Conservation (phyloP, 2,113 vertebrate species). For the Centrocercus urophasianus region DNA sequence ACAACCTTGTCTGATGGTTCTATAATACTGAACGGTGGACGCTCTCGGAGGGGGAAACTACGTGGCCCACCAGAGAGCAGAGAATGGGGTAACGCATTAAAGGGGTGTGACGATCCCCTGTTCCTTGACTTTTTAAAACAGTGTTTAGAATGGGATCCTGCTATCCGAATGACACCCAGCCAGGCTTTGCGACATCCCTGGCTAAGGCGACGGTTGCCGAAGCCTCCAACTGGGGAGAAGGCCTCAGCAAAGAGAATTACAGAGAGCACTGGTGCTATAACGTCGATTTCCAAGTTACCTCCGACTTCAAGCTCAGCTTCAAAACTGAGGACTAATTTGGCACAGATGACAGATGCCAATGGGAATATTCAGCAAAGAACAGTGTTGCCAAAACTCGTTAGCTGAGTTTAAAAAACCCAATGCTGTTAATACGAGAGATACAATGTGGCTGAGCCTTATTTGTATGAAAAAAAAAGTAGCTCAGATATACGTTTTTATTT, state of each 20-base stretch:
- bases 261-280: slow-evolving; percentile 89
- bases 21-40: slow-evolving; percentile 89
- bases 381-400: slow-evolving; percentile 98
- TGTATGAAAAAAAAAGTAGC: slow-evolving; percentile 79
- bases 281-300: slow-evolving; percentile 95
- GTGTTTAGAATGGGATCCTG: slow-evolving; percentile 98
- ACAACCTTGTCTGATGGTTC: slow-evolving; percentile 91
- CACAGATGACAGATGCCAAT: slow-evolving; percentile 96
- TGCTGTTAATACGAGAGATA: slow-evolving; percentile 76
- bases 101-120: slow-evolving; percentile 94
- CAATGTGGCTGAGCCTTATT: slow-evolving; percentile 82
- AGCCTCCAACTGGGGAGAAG: slow-evolving; percentile 91
- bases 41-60: slow-evolving; percentile 93
- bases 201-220: slow-evolving; percentile 94
- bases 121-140: slow-evolving; percentile 98
- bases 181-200: slow-evolving; percentile 95
- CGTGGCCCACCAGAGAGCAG: slow-evolving; percentile 92
- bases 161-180: slow-evolving; percentile 90
- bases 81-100: slow-evolving; percentile 91
- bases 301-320: slow-evolving; percentile 89
- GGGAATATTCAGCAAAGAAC: slow-evolving; percentile 98
- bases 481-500: slow-evolving; percentile 83
- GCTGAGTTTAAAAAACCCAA: slow-evolving; percentile 82
- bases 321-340: slow-evolving; percentile 96
- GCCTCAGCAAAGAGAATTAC: slow-evolving; percentile 84